Evolutionary conservation across 2,113 vertebrate genomes (phyloP).

Genomic region (Anolis carolinensis): DNA sequence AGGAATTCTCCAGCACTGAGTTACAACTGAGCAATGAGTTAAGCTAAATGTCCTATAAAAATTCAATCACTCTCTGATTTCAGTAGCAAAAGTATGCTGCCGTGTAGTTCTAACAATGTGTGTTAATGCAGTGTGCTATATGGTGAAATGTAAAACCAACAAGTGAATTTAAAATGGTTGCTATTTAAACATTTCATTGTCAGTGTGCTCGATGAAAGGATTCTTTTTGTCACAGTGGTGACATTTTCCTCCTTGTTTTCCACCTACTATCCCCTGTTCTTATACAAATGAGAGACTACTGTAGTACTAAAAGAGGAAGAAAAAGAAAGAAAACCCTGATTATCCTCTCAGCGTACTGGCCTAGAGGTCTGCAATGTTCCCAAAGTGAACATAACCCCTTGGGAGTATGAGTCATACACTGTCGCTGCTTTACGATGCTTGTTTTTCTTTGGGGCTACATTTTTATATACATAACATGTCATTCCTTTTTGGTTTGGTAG

Average conservation of each 20-base stretch:
- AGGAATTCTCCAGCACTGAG: background rate
- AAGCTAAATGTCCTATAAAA: background rate
- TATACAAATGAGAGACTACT: background rate
- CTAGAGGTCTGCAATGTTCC: conserved; percentile 15
- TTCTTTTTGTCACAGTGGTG: background rate
- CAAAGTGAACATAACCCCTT: background rate
- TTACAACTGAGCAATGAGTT: background rate
- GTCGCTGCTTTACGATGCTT: conserved; percentile 18
- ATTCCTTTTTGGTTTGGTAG: background rate
- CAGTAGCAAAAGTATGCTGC: background rate
- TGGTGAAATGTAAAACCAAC: background rate
- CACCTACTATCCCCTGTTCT: background rate
- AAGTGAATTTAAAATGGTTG: background rate
- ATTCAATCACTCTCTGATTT: background rate
- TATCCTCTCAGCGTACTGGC: background rate
- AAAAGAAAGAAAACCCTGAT: background rate
- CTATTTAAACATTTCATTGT: background rate
- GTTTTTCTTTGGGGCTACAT: background rate
- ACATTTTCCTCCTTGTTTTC: background rate
- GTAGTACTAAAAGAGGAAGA: background rate
- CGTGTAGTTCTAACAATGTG: background rate
- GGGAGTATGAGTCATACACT: background rate
- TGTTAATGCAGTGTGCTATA: background rate
- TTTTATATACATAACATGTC: background rate
- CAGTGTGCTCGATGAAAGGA: background rate